phyloP scores from a whole-genome alignment of 2,797 vertebrate species.

The Falco naumanni region DNA sequence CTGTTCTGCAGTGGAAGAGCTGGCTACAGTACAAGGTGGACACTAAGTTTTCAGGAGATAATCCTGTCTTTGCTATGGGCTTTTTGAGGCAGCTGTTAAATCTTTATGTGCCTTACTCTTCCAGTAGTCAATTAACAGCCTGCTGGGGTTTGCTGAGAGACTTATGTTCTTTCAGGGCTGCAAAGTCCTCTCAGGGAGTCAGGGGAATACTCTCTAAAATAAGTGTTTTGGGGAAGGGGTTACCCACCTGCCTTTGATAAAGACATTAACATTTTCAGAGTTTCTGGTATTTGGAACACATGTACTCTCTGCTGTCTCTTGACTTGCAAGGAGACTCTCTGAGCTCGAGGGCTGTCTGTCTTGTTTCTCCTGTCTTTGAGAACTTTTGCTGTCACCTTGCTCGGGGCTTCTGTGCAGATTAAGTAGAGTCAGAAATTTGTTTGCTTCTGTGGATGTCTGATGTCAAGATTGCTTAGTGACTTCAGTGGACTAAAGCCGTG shows the following conservation, averaged over 20 bases:
- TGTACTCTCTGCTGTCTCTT: neutral
- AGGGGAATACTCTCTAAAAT: neutral
- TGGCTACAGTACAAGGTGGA: constrained; percentile 3
- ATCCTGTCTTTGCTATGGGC: constrained; percentile 14
- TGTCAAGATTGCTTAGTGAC: constrained; percentile 45
- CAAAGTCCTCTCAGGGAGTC: neutral
- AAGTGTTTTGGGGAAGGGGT: neutral
- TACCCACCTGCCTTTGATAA: neutral
- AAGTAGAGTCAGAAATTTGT: constrained; percentile 10
- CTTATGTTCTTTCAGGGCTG: neutral
- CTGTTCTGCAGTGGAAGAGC: neutral
- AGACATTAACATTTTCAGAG: neutral
- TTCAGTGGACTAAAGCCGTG: neutral
- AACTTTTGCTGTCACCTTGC: constrained; percentile 43
- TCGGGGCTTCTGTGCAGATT: constrained; percentile 13
- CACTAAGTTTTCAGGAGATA: constrained; percentile 8
- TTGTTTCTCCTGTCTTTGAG: neutral
- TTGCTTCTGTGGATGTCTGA: constrained; percentile 8
- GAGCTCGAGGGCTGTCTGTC: constrained; percentile 40
- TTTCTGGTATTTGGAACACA: neutral
- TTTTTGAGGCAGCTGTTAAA: constrained; percentile 40
- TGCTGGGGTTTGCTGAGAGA: neutral
- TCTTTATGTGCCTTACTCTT: constrained; percentile 7
- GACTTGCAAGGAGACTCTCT: neutral
- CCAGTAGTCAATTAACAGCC: neutral